phyloP scores from a whole-genome alignment of 2,113 vertebrate genomes.

The Erinaceus europaeus region DNA sequence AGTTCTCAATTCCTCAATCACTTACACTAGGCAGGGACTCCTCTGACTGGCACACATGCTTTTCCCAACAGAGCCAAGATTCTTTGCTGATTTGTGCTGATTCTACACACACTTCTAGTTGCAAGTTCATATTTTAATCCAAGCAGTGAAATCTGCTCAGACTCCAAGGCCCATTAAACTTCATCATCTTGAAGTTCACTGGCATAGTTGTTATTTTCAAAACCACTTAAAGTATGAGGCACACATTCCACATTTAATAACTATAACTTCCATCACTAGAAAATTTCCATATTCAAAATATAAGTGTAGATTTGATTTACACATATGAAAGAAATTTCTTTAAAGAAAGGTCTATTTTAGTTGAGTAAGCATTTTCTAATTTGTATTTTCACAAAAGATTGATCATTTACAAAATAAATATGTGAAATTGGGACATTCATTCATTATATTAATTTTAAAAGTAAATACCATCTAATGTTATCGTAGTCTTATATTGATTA shows the following conservation, averaged over 20 bases:
- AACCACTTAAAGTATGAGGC: slow-evolving; percentile 72
- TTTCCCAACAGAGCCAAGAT: slow-evolving; percentile 51
- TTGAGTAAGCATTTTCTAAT: slow-evolving; percentile 69
- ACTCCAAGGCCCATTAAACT: slow-evolving; percentile 75
- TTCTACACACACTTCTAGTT: slow-evolving; percentile 48
- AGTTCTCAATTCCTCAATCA: slow-evolving; percentile 63
- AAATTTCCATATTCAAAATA: slow-evolving; percentile 76
- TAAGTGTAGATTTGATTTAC: slow-evolving; percentile 67
- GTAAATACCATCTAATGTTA: slow-evolving; percentile 60
- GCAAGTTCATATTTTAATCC: slow-evolving; percentile 59
- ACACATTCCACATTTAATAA: slow-evolving; percentile 76
- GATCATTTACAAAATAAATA: slow-evolving; percentile 60
- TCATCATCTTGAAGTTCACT: slow-evolving; percentile 78
- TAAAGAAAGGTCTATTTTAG: slow-evolving; percentile 58
- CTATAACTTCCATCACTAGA: slow-evolving; percentile 77
- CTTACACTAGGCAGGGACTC: slow-evolving; percentile 29
- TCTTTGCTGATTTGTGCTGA: slow-evolving; percentile 64
- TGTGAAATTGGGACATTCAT: too few relatives aligned
- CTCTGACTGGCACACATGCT: slow-evolving; percentile 58
- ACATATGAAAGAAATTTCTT: slow-evolving; percentile 72
- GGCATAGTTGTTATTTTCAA: slow-evolving; percentile 71
- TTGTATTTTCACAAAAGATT: slow-evolving; percentile 71
- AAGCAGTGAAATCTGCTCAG: slow-evolving; percentile 71
- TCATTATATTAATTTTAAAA: slow-evolving; percentile 63
- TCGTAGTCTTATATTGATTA: neutral